Percentiles rank a stretch among this genome's conserved stretches.
These are phyloP conservation scores for Melanotaenia boesemani DNA, from an alignment of 2,797 vertebrate species.

Conservation along the genomic window DNA sequence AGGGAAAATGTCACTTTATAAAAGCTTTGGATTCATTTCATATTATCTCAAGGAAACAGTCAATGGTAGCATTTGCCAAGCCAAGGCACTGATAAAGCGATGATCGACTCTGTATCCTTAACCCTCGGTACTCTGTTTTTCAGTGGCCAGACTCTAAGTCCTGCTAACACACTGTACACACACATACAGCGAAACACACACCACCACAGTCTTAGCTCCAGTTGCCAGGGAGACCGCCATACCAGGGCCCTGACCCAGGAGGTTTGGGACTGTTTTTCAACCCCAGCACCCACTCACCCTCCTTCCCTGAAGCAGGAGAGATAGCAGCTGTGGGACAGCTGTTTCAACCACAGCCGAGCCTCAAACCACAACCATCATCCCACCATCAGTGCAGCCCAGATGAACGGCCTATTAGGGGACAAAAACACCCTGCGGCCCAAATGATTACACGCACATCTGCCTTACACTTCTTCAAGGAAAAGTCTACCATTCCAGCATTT, in stretches of 20 bases:
- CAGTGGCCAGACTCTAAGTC: constrained; percentile 85
- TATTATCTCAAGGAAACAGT: constrained; percentile 21
- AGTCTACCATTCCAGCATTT: constrained; percentile 11
- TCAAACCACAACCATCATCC: constrained; percentile 62
- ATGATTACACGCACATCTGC: constrained; percentile 66
- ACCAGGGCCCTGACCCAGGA: constrained; percentile 94
- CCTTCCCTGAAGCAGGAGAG: constrained; percentile 80
- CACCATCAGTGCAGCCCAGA: constrained; percentile 59
- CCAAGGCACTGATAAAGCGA: constrained; percentile 47
- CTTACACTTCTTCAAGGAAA: constrained; percentile 25
- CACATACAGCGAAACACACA: constrained; percentile 30
- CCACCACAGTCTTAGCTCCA: constrained; percentile 84
- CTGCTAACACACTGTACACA: constrained; percentile 34
- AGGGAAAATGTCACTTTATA: background rate
- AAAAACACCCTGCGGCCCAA: constrained; percentile 62
- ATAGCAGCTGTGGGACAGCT: constrained; percentile 96
- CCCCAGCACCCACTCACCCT: constrained; percentile 80
- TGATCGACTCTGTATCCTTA: constrained; percentile 42
- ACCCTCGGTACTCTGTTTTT: constrained; percentile 73
- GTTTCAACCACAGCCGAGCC: constrained; percentile 81
- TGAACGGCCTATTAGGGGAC: constrained; percentile 50
- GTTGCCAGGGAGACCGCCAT: constrained; percentile 96
- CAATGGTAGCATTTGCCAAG: constrained; percentile 9
- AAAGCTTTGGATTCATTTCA: background rate
- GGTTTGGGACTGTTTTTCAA: constrained; percentile 86